Percentiles rank a stretch among this genome's conserved stretches.
These are phyloP conservation scores for Nasonovia ribisnigri DNA, from an alignment of 2,888 invertebrate species.

Conservation along the genomic window DNA sequence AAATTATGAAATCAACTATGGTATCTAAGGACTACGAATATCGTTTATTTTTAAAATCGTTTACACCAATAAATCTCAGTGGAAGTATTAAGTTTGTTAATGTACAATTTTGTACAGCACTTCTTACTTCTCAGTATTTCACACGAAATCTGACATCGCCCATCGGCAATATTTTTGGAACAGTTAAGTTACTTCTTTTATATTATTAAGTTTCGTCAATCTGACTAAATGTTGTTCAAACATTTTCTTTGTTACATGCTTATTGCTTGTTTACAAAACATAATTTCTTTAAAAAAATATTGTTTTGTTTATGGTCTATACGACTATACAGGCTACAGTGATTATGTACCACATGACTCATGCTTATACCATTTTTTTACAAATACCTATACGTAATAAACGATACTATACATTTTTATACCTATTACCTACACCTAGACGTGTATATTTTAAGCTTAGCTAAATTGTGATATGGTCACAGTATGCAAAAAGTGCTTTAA, in stretches of 20 bases:
- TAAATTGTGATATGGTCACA: neutral
- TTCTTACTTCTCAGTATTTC: neutral
- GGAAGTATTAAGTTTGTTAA: neutral
- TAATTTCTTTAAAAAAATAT: slow-evolving; percentile 6
- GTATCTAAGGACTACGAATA: neutral
- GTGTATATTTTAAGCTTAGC: neutral
- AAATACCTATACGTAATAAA: neutral
- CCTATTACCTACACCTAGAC: neutral
- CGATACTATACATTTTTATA: neutral
- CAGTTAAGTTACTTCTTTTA: neutral
- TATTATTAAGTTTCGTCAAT: neutral
- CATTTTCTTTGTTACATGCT: neutral
- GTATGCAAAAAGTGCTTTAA: neutral
- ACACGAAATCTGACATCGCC: neutral
- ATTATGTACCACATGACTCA: neutral
- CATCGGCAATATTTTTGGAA: neutral
- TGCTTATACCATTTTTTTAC: neutral
- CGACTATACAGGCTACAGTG: neutral
- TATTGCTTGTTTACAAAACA: neutral
- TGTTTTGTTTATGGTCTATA: neutral
- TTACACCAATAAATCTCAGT: neutral
- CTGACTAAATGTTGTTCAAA: neutral
- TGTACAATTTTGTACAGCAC: neutral
- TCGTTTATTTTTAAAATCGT: neutral
- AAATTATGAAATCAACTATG: neutral